phyloP scores from a whole-genome alignment of 1,140 invertebrate genomes.

The Tetragnatha versicolor region DNA sequence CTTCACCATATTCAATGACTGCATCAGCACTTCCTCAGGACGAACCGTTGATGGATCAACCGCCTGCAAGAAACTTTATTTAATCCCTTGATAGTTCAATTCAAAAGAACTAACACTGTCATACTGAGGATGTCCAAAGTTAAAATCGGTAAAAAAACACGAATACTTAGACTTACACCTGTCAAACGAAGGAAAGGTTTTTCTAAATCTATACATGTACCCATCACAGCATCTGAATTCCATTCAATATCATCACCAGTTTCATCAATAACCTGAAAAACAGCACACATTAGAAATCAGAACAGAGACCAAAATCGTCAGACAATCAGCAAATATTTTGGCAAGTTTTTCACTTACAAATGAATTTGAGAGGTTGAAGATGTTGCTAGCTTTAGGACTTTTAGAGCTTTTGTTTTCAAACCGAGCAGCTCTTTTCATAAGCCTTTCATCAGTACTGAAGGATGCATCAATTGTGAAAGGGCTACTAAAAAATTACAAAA shows the following conservation, averaged over 20 bases:
- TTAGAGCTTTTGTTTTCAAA: conserved; percentile 68
- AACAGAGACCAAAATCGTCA: neutral
- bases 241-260: conserved; percentile 71
- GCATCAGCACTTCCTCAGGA: conserved; percentile 82
- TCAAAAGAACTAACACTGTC: too few species aligned
- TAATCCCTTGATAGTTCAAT: too few species aligned
- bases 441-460: conserved; percentile 62
- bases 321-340: neutral
- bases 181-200: conserved; percentile 95
- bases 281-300: neutral
- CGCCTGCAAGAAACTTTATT: too few species aligned
- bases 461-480: conserved; percentile 59
- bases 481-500: conserved; percentile 18
- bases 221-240: conserved; percentile 87
- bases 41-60: conserved; percentile 90
- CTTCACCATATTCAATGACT: conserved; percentile 89
- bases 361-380: neutral
- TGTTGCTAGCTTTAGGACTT: conserved; percentile 18
- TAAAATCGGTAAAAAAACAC: too few species aligned
- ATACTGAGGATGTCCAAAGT: too few species aligned
- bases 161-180: conserved; percentile 71
- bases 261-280: conserved; percentile 20
- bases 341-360: conserved; percentile 60
- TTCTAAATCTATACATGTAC: conserved; percentile 89
- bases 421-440: conserved; percentile 76